phyloP scores from a whole-genome alignment of 2,888 invertebrate species.

The Hypolimnas misippus region DNA sequence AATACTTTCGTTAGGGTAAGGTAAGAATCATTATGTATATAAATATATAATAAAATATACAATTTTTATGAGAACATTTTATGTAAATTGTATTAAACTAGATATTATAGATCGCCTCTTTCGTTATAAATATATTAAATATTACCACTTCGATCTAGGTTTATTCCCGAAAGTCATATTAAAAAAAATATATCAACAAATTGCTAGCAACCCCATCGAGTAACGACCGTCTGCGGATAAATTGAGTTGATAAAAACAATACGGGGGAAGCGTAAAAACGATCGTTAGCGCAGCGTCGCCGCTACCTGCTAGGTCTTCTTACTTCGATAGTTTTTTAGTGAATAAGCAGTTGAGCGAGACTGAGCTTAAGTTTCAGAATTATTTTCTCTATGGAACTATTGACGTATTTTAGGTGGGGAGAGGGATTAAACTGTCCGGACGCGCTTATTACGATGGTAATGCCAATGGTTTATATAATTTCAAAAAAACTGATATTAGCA shows the following conservation, averaged over 20 bases:
- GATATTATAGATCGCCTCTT: no score
- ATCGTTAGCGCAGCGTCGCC: conserved; percentile 18
- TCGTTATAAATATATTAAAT: neutral
- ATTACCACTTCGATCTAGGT: neutral
- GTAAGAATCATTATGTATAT: no score
- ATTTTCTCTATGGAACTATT: no score
- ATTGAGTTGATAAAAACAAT: conserved; percentile 28
- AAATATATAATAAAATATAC: no score
- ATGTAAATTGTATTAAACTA: no score
- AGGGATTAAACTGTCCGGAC: no score
- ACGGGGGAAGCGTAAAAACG: conserved; percentile 26
- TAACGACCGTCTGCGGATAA: conserved; percentile 18
- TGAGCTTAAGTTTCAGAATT: neutral
- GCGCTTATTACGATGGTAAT: no score
- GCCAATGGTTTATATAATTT: no score
- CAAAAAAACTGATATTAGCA: no score
- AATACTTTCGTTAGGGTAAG: no score
- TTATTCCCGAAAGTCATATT: neutral
- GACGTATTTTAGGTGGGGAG: no score
- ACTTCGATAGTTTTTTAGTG: neutral
- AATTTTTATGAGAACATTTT: no score
- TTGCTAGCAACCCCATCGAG: conserved; percentile 5
- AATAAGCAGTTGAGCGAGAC: neutral
- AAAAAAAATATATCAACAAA: conserved; percentile 11
- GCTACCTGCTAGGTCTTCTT: neutral